Evolutionary conservation across 1,140 invertebrate genomes (phyloP).

Genomic region (Delia radicum): DNA sequence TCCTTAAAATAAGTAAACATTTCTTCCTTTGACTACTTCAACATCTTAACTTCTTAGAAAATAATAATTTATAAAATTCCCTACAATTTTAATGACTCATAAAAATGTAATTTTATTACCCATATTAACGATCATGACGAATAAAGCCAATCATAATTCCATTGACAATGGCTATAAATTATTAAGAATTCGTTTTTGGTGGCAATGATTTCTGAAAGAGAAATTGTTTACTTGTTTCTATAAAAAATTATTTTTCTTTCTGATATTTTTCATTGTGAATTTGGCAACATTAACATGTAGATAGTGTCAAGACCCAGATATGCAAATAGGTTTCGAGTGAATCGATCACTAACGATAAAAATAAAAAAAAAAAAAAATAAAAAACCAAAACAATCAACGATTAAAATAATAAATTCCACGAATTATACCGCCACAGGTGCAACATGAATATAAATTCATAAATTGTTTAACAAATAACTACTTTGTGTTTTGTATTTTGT

Average conservation of each 20-base stretch:
- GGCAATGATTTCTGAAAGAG: slow-evolving; percentile 9
- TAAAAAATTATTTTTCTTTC: neutral
- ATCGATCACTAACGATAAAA: slow-evolving; percentile 14
- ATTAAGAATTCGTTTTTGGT: neutral
- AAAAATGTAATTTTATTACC: slow-evolving; percentile 8
- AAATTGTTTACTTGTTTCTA: neutral
- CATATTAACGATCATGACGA: neutral
- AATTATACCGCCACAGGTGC: slow-evolving; percentile 27
- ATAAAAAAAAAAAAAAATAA: slow-evolving; percentile 7
- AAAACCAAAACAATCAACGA: neutral
- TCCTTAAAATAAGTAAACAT: too few relatives aligned
- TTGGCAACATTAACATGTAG: slow-evolving; percentile 25
- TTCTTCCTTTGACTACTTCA: too few relatives aligned
- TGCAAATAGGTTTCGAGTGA: slow-evolving; percentile 23
- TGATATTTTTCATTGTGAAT: neutral
- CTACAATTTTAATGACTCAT: slow-evolving; percentile 11
- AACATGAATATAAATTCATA: slow-evolving; percentile 16
- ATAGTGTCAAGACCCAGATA: slow-evolving; percentile 29
- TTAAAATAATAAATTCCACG: slow-evolving; percentile 24
- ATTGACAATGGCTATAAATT: neutral
- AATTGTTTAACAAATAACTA: neutral
- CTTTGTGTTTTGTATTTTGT: neutral
- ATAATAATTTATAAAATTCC: neutral
- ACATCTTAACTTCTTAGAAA: too few relatives aligned
- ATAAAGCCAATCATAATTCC: neutral